Conservation (phyloP, 2,888 invertebrate genomes). For the Scaptomyza cyrtandrae region DNA sequence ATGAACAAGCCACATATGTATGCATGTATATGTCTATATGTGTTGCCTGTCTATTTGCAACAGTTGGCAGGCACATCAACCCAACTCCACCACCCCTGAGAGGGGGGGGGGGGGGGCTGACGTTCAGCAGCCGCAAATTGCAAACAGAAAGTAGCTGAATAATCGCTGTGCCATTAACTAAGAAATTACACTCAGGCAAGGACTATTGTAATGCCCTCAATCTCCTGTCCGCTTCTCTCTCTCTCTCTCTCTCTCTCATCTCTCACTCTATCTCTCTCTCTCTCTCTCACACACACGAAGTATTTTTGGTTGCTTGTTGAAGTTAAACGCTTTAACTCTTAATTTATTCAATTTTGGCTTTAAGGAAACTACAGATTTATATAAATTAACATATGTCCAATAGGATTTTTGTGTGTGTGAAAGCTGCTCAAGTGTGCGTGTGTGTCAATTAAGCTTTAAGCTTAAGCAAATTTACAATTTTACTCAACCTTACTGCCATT, state of each 20-base stretch:
- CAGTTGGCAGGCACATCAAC: constrained; percentile 42
- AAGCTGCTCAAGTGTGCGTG: background rate
- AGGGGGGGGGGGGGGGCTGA: background rate
- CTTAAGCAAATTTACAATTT: background rate
- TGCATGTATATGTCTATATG: constrained; percentile 14
- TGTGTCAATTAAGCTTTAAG: constrained; percentile 1
- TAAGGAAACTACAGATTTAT: too few relatives aligned
- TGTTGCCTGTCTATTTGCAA: constrained; percentile 53
- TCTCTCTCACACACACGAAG: too few relatives aligned
- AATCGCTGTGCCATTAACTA: constrained; percentile 55
- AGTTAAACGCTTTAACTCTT: background rate
- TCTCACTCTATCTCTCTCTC: background rate
- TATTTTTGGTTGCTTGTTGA: too few relatives aligned
- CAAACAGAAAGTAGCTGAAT: constrained; percentile 63
- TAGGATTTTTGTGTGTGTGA: background rate
- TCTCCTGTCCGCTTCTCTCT: background rate
- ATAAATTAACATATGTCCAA: too few relatives aligned
- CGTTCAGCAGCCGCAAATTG: constrained; percentile 48
- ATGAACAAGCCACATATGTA: constrained; percentile 3
- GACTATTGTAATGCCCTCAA: constrained; percentile 33
- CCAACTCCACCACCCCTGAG: background rate
- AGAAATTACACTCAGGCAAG: constrained; percentile 56
- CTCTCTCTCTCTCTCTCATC: background rate
- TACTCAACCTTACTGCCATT: too few relatives aligned
- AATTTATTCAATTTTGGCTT: background rate